Base-by-base conservation (phyloP, 2,888 invertebrate species). In the Danaus chrysippus region DNA sequence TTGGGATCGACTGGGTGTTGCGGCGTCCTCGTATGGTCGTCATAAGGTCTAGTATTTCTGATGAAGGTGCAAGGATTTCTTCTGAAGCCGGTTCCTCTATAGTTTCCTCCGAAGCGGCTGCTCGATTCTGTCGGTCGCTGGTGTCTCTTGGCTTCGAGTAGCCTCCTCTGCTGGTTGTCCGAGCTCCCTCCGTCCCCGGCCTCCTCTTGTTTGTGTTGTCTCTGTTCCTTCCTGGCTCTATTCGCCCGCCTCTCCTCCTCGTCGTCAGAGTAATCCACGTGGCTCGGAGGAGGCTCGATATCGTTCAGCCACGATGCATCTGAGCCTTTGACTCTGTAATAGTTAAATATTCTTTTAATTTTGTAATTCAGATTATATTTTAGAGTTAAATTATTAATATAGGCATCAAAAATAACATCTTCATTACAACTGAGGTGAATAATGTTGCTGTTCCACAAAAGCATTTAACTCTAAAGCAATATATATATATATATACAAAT, bases 261-360 rank as follows among this genome's bases (percentile, higher is more conserved):
- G 78, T 98, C 98, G 79, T 98, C 98, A 0, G 98, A 98, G 83
- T 93, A 97, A 42, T 97, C 97, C 0, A 94, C 71, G 68, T 92
- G 93, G 72, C 92, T 92, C 0, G 91, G 85, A 0, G 97, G 97
- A 0, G 97, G 97, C 80, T 98, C 98, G 54, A 94, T 86, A 78
- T 97, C 96, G 78, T 96, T 92, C 70, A 94, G 92, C 95, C 97
- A 97, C 0, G 96, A 96, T 0, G 97, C 97, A 90, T 98, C 98
- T 0, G 95, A 95, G 6, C 97, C 98, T 84, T 94, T 96, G 61
- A 94, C 82, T 81, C 96, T 96, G 87, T 66, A 17, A 49, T 10
- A 17, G 49, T 10, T 49, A 52, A 23, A 58, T 42, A 19, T 43
- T 43, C 13, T n/a, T 19, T 13, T 11, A 10, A 23, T 1, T 12